A percentile compares a stretch with the other conserved stretches of the same genome.
Evolutionary conservation across 53 echinoderm and acorn worm genomes (phyloP).

Genomic region (Luidia sarsii): DNA sequence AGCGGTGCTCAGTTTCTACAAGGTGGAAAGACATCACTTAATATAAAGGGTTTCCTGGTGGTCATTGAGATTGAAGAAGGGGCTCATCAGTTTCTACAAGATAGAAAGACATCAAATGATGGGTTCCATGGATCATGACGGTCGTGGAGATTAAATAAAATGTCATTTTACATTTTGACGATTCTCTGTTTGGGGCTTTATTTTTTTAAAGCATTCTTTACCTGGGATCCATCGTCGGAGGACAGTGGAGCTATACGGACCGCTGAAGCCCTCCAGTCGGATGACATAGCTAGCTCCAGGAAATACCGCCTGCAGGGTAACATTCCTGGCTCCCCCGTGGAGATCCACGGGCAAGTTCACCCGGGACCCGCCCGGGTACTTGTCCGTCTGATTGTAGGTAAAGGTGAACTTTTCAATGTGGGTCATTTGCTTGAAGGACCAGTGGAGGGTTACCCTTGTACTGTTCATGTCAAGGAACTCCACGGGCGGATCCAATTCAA

Average conservation of each 20-base stretch:
- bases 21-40: too few species aligned
- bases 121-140: too few species aligned
- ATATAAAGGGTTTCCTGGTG: too few species aligned
- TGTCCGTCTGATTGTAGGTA: conserved; percentile 39
- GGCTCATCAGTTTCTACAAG: too few species aligned
- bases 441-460: conserved; percentile 17
- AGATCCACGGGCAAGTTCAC: not conserved
- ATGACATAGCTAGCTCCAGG: conserved; percentile 19
- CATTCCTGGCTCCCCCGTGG: not conserved
- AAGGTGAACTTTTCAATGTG: conserved; percentile 23
- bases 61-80: too few species aligned
- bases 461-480: not conserved
- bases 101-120: too few species aligned
- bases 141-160: too few species aligned
- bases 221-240: conserved; percentile 24
- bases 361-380: conserved; percentile 14
- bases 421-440: conserved; percentile 28
- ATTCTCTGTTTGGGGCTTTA: too few species aligned
- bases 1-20: too few species aligned
- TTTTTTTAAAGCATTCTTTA: too few species aligned
- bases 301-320: conserved; percentile 4
- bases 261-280: conserved; percentile 6
- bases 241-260: not conserved
- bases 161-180: too few species aligned
- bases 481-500: conserved; percentile 20